phyloP scores from a whole-genome alignment of 2,797 vertebrate genomes.

The Decapterus maruadsi region DNA sequence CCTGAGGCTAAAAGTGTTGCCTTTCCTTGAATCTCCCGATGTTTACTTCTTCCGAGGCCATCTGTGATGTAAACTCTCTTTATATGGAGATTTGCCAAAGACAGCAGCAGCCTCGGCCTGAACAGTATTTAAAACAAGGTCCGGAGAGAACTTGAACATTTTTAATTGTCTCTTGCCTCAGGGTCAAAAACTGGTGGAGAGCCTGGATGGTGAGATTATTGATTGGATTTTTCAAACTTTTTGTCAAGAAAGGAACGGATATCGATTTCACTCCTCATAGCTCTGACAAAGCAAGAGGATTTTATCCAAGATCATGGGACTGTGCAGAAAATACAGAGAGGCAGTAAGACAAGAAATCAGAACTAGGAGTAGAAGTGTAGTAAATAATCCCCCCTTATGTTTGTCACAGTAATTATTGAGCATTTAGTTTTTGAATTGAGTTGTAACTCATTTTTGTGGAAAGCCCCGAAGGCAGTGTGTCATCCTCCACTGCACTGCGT shows the following conservation, averaged over 20 bases:
- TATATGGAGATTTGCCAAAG: constrained; percentile 22
- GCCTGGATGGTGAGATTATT: constrained; percentile 6
- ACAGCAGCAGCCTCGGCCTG: constrained; percentile 8
- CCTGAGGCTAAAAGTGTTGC: constrained; percentile 70
- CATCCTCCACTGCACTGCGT: constrained; percentile 43
- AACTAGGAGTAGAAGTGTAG: background rate
- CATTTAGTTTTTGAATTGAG: constrained; percentile 67
- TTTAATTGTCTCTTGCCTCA: constrained; percentile 20
- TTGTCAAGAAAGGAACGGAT: background rate
- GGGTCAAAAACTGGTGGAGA: constrained; percentile 20
- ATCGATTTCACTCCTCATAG: constrained; percentile 18
- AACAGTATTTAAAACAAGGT: constrained; percentile 13
- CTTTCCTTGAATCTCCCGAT: constrained; percentile 56
- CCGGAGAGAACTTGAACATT: constrained; percentile 17
- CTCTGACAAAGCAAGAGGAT: constrained; percentile 1
- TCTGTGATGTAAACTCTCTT: constrained; percentile 57
- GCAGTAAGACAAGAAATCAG: background rate
- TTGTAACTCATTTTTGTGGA: constrained; percentile 73
- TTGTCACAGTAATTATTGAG: constrained; percentile 45
- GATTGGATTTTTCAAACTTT: constrained; percentile 26
- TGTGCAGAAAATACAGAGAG: constrained; percentile 16
- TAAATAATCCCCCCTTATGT: constrained; percentile 39
- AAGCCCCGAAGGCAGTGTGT: constrained; percentile 70
- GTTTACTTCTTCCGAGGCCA: constrained; percentile 57
- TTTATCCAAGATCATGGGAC: constrained; percentile 1